Conservation (phyloP, 1,140 invertebrate species). For the Trinorchestia longiramus region DNA sequence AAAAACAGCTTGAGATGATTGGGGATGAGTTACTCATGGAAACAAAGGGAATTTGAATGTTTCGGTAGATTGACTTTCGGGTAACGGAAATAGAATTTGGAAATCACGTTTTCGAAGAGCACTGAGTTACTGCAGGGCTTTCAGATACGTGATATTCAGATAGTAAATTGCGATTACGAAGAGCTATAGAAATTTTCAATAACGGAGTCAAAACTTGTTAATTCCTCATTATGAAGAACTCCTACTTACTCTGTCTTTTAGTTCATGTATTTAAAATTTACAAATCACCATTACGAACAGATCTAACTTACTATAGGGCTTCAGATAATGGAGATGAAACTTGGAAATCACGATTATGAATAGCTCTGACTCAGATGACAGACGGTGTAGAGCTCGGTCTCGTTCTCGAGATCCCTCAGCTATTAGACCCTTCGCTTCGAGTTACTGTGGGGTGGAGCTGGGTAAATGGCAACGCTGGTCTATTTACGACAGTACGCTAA, state of each 20-base stretch:
- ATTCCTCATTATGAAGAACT: too few relatives aligned
- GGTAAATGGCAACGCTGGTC: not conserved
- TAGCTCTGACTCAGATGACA: not conserved
- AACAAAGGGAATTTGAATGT: too few relatives aligned
- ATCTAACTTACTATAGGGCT: too few relatives aligned
- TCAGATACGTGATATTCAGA: too few relatives aligned
- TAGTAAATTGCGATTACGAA: too few relatives aligned
- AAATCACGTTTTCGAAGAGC: not conserved
- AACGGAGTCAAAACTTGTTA: too few relatives aligned
- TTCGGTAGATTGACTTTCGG: not conserved
- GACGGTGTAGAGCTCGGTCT: not conserved
- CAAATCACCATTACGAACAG: not conserved
- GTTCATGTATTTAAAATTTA: not conserved
- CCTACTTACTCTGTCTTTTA: too few relatives aligned
- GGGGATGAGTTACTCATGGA: too few relatives aligned
- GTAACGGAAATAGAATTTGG: not conserved
- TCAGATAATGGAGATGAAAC: too few relatives aligned
- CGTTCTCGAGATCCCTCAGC: not conserved
- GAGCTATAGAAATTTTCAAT: too few relatives aligned
- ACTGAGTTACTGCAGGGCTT: too few relatives aligned
- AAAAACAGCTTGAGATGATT: too few relatives aligned
- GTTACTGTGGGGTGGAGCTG: not conserved
- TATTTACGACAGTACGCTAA: not conserved
- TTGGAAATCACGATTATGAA: not conserved
- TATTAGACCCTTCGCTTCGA: not conserved